Percentiles rank a stretch among this genome's conserved stretches.
Evolutionary conservation across 2,888 invertebrate genomes (phyloP).

Genomic region (Cryptocheilus praepositus): DNA sequence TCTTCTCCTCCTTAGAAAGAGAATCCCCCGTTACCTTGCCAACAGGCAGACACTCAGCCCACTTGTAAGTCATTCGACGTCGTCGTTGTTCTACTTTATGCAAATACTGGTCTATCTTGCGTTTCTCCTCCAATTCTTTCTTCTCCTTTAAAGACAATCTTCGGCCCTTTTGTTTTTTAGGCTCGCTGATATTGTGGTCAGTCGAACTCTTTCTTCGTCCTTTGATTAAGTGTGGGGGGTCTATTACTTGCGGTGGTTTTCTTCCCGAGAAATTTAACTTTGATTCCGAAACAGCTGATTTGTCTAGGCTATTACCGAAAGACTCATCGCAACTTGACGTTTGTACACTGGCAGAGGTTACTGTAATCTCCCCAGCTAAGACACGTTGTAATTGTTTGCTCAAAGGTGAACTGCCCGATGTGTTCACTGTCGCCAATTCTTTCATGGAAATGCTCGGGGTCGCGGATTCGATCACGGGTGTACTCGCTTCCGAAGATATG

Average conservation of each 20-base stretch:
- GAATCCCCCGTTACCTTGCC: slow-evolving; percentile 19
- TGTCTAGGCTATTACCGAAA: too few relatives aligned
- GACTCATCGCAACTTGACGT: too few relatives aligned
- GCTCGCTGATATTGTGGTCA: background rate
- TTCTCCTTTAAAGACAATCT: slow-evolving; percentile 28
- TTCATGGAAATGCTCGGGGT: too few relatives aligned
- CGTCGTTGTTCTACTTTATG: slow-evolving; percentile 43
- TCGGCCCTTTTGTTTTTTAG: slow-evolving; percentile 12
- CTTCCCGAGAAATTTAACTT: background rate
- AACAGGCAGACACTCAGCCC: slow-evolving; percentile 40
- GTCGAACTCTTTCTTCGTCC: slow-evolving; percentile 18
- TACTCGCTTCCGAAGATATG: too few relatives aligned
- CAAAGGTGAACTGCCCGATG: too few relatives aligned
- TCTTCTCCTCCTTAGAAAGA: slow-evolving; percentile 48
- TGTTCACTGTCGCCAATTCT: too few relatives aligned
- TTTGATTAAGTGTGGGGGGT: slow-evolving; percentile 32
- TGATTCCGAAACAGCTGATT: too few relatives aligned
- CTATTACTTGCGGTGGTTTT: slow-evolving; percentile 33
- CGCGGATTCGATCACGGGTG: too few relatives aligned
- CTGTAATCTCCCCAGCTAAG: background rate
- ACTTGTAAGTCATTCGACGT: slow-evolving; percentile 40
- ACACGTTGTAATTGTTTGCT: too few relatives aligned
- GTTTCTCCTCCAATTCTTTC: slow-evolving; percentile 27
- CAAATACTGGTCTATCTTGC: slow-evolving; percentile 32
- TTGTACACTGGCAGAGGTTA: background rate